Evolutionary conservation across 2,797 vertebrate genomes (phyloP).

Genomic region (Fundulus diaphanus): DNA sequence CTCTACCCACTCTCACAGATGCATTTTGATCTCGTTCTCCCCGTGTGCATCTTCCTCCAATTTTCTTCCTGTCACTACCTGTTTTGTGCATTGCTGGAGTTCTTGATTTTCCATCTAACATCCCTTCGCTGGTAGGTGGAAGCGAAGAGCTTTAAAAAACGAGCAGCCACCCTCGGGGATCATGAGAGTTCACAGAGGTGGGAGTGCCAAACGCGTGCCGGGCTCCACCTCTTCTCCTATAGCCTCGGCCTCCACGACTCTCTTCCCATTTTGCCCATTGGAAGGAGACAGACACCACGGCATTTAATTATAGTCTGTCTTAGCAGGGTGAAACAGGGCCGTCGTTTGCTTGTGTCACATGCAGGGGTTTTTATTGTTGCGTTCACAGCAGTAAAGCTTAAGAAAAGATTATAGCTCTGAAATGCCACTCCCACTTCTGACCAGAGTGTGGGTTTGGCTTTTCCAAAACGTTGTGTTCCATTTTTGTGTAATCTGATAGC

Average conservation of each 20-base stretch:
- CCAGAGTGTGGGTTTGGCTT: slow-evolving; percentile 19
- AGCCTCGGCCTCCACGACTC: slow-evolving; percentile 38
- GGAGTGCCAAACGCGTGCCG: slow-evolving; percentile 35
- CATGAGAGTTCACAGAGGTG: slow-evolving; percentile 55
- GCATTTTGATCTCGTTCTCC: slow-evolving; percentile 5
- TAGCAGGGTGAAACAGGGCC: neutral
- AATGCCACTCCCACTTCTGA: slow-evolving; percentile 43
- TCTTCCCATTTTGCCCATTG: slow-evolving; percentile 7
- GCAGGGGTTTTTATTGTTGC: slow-evolving; percentile 35
- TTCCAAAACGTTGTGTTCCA: slow-evolving; percentile 36
- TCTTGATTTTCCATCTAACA: slow-evolving; percentile 57
- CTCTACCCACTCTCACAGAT: slow-evolving; percentile 10
- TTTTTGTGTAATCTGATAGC: slow-evolving; percentile 62
- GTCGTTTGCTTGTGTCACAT: slow-evolving; percentile 6
- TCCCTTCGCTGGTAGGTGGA: slow-evolving; percentile 39
- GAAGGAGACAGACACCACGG: slow-evolving; percentile 12
- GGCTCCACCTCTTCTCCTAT: slow-evolving; percentile 52
- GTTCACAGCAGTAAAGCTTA: slow-evolving; percentile 32
- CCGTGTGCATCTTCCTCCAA: slow-evolving; percentile 5
- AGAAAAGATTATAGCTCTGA: slow-evolving; percentile 37
- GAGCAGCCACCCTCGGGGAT: slow-evolving; percentile 48
- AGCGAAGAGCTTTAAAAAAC: slow-evolving; percentile 30
- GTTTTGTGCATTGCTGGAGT: slow-evolving; percentile 71
- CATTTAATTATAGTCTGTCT: slow-evolving; percentile 27
- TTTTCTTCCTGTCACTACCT: slow-evolving; percentile 77